Conservation (phyloP, 2,797 vertebrate species). For the Gymnocypris eckloni region DNA sequence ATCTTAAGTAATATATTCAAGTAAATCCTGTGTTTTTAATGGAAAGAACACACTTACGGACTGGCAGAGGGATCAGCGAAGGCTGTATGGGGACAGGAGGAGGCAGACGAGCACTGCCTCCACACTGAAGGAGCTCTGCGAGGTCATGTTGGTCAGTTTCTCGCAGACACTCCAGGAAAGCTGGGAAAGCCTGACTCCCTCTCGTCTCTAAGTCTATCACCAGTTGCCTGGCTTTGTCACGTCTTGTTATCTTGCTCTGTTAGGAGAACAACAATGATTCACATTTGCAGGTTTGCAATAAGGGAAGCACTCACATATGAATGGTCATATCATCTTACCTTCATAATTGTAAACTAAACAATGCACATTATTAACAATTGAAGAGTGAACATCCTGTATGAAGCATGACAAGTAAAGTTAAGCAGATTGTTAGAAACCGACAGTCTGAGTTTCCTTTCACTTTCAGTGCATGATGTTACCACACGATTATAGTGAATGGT, state of each 20-base stretch:
- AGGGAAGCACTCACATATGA: background rate
- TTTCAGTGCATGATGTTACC: background rate
- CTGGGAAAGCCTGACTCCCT: conserved; percentile 84
- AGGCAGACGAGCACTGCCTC: conserved; percentile 48
- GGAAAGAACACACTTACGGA: conserved; percentile 69
- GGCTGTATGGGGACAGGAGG: conserved; percentile 56
- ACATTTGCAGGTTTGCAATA: conserved; percentile 9
- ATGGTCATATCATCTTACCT: background rate
- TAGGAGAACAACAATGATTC: background rate
- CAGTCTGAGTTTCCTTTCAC: background rate
- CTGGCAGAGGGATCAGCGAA: conserved; percentile 66
- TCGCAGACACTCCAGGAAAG: conserved; percentile 85
- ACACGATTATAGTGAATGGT: background rate
- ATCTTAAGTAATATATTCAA: background rate
- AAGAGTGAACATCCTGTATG: conserved; percentile 13
- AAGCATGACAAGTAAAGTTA: background rate
- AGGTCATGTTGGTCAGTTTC: conserved; percentile 81
- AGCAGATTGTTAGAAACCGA: background rate
- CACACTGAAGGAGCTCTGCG: conserved; percentile 72
- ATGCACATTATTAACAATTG: background rate
- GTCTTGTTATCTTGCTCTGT: conserved; percentile 79
- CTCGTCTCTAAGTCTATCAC: conserved; percentile 87
- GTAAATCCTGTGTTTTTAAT: background rate
- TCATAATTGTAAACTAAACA: background rate
- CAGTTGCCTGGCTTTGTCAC: conserved; percentile 86